Base-by-base conservation (phyloP, 2,113 vertebrate genomes). In the Chloropsis hardwickii region DNA sequence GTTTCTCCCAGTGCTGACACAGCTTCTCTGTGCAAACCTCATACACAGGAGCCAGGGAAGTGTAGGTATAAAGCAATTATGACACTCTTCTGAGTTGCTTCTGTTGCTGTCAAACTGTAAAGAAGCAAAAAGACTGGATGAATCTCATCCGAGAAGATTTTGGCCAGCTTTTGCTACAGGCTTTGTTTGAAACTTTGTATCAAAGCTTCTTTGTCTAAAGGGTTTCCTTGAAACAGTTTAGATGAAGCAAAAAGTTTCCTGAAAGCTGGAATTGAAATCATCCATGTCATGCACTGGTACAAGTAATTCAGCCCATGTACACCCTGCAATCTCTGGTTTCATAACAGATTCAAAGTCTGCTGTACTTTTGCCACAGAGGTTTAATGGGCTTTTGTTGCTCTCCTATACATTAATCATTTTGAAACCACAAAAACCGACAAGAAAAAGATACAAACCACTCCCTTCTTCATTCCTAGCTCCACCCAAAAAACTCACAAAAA, bases 1-100 rank as follows among this genome's bases (percentile, higher is more conserved):
- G 51, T 70, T 94, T 94, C 77, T 80, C 35, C 56, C 64, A 44
- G 39, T 39, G 85, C 95, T 96, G 90, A 94, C 60, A 77, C 79
- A 93, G 88, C 85, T 86, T 84, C n/a, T 76, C 11, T 0, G 2
- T 60, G 45, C 28, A 93, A 90, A 86, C 57, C 64, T 85, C 37
- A 62, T 74, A 70, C 0, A 0, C 23, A 78, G 88, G 37, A 47
- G n/a, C 64, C 40, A 67, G 56, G 5, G 21, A 88, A 88, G 40
- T 39, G 28, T 48, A 73, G 60, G 25, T 37, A 71, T 81, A 81
- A 94, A 92, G 39, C 0, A 1, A 65, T 94, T 88, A 86, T 42
- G 76, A 48, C n/a, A 53, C 2, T 11, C 21, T 67, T 81, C 56
- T 74, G 44, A 71, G 47, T 39, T 27, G 3, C 12, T 86, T 72